phyloP scores from a whole-genome alignment of 1,140 invertebrate species.

The Caenorhabditis remanei region DNA sequence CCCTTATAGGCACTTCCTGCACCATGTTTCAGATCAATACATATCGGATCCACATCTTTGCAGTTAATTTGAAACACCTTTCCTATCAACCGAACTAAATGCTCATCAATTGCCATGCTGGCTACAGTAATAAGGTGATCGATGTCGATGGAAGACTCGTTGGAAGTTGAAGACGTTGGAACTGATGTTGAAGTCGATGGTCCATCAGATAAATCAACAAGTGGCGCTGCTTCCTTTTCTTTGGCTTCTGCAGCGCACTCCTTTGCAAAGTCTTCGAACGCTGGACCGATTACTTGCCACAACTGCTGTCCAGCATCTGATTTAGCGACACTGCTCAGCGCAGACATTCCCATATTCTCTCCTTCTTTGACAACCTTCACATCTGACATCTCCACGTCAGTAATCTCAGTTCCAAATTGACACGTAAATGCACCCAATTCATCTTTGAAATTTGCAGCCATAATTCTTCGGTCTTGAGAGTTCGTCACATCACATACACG shows the following conservation, averaged over 20 bases:
- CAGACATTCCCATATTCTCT: slow-evolving; percentile 67
- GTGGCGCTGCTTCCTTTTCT: slow-evolving; percentile 48
- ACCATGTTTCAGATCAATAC: slow-evolving; percentile 60
- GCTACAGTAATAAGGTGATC: slow-evolving; percentile 57
- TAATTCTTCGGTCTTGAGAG: slow-evolving; percentile 63
- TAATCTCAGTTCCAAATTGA: slow-evolving; percentile 68
- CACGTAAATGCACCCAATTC: slow-evolving; percentile 64
- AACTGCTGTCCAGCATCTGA: slow-evolving; percentile 66
- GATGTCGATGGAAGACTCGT: slow-evolving; percentile 53
- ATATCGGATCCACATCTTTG: slow-evolving; percentile 44
- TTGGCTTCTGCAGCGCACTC: slow-evolving; percentile 58
- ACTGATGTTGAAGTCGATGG: background rate
- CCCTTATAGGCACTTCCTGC: slow-evolving; percentile 58
- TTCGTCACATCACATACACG: slow-evolving; percentile 65
- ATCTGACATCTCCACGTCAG: slow-evolving; percentile 67
- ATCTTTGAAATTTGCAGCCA: slow-evolving; percentile 67
- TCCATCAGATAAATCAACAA: slow-evolving; percentile 19
- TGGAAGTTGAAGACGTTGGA: background rate
- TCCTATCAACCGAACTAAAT: slow-evolving; percentile 54
- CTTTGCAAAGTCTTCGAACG: slow-evolving; percentile 59
- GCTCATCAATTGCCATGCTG: slow-evolving; percentile 60
- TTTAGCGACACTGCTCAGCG: slow-evolving; percentile 61
- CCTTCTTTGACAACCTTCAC: slow-evolving; percentile 68
- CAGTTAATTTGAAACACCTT: slow-evolving; percentile 64
- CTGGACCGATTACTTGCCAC: slow-evolving; percentile 61